Evolutionary conservation across 2,797 vertebrate species (phyloP), one percentile per base, ranked within the genome.

Genomic region (Sternotherus odoratus): DNA sequence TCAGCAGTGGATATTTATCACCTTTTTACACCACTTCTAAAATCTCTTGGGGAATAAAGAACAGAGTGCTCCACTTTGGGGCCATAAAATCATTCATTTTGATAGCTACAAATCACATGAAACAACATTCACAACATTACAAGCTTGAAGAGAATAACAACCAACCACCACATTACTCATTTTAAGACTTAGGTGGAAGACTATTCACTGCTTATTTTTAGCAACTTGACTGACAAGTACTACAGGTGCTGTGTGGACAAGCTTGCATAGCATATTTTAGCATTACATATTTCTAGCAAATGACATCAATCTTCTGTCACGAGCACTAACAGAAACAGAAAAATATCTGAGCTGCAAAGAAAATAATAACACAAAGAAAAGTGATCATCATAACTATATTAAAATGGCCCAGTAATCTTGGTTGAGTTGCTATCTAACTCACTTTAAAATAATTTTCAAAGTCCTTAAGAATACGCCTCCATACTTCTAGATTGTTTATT

Each of bases 101-200:
- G 77, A 85, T 63, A 82, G 53, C 5, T 91, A 46, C 15, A 95
- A 82, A 72, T 87, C 83, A 87, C 6, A 13, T 90, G n/a, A 75
- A 95, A 69, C 12, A 46, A n/a, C 46, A 77, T 53, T 53, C 78
- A 48, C 12, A n/a, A 74, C 19, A 33, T 54, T 21, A 83, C 49
- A 77, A 93, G 26, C 48, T 87, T 53, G 53, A 77, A 92, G n/a
- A 92, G 90, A 91, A 72, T 50, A 79, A 16, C 82, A 82, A 57
- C 39, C 4, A 8, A 80, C 12, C 43, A 79, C 51, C 23, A 95
- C 82, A 90, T 87, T 12, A 57, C 7, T 33, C 69, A 33, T 77
- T 91, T 89, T 39, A 86, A 90, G 93, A 83, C 69, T 48, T 63
- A 77, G 28, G 69, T 60, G 39, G 74, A 54, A 30, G 33, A 86